Evolutionary conservation across 1,140 invertebrate genomes (phyloP), one percentile per base, ranked within the genome.

Genomic region (Drosophila guanche): DNA sequence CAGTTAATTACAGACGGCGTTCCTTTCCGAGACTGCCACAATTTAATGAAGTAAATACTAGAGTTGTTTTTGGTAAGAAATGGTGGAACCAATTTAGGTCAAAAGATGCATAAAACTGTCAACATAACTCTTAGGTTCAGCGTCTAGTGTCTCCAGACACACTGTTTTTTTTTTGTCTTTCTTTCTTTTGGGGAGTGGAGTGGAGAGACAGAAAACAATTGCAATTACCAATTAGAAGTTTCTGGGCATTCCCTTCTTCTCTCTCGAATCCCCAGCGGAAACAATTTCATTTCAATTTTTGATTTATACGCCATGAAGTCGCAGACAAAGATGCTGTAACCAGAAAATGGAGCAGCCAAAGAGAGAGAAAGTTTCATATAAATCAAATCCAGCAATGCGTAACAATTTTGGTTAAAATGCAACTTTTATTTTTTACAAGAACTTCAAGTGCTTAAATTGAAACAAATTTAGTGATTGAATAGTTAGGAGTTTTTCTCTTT

Each of bases 161-260:
- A 20, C 16, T 20, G 0, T 0, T 20, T 20, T 20, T 33, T 5
- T 27, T 27, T 47, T 41, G 29, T n/a, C 60, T 6, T 27, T 27
- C 5, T 5, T 0, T 27, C 5, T 27, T 27, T 27, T 10, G 29
- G 29, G 1, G 10, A 10, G 33, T 7, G 27, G 27, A 12, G 7
- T 33, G 29, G 8, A 8, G 8, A 0, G 2, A 10, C 3, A 37
- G 33, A 37, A 37, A 29, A 58, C 54, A 73, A 65, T 70, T 69
- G 74, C 69, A 83, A 81, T 81, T 81, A 81, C 69, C 79, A 83
- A 84, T 84, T 83, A 83, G 55, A 83, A 84, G 69, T 84, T 83
- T 55, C 46, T 41, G 22, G 56, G 56, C 50, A 29, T 65, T 51
- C 45, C 14, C 12, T 65, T 62, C 3, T 25, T 12, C 23, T 52